Evolutionary conservation across 2,113 vertebrate species (phyloP).

Genomic region (Lonchura striata): DNA sequence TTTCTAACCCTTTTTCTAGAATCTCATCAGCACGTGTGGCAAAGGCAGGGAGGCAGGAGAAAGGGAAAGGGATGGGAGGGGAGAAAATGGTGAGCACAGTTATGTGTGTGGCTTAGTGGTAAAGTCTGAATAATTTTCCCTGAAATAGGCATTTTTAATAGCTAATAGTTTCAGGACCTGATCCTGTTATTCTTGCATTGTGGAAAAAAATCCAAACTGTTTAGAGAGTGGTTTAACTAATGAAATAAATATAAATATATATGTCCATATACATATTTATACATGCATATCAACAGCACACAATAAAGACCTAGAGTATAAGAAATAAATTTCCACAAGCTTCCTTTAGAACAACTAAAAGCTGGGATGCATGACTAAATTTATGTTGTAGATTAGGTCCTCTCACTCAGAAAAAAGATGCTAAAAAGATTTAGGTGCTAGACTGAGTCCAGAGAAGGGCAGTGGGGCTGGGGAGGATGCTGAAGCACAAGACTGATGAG

Average conservation of each 20-base stretch:
- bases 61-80: background rate
- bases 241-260: background rate
- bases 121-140: background rate
- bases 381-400: background rate
- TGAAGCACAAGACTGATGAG: background rate
- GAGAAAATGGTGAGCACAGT: background rate
- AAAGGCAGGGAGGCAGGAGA: background rate
- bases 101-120: background rate
- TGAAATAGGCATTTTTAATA: background rate
- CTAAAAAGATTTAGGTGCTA: background rate
- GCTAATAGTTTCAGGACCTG: background rate
- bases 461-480: accelerated
- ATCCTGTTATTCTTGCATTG: background rate
- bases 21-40: background rate
- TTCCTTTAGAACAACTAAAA: background rate
- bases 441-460: background rate
- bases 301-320: background rate
- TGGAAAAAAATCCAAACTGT: background rate
- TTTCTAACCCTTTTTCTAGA: background rate
- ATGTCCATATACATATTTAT: background rate
- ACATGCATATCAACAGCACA: background rate
- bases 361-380: background rate
- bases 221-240: background rate
- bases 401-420: background rate
- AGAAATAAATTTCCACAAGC: background rate